Evolutionary conservation across 2,888 invertebrate genomes (phyloP).

Genomic region (Plutella xylostella): DNA sequence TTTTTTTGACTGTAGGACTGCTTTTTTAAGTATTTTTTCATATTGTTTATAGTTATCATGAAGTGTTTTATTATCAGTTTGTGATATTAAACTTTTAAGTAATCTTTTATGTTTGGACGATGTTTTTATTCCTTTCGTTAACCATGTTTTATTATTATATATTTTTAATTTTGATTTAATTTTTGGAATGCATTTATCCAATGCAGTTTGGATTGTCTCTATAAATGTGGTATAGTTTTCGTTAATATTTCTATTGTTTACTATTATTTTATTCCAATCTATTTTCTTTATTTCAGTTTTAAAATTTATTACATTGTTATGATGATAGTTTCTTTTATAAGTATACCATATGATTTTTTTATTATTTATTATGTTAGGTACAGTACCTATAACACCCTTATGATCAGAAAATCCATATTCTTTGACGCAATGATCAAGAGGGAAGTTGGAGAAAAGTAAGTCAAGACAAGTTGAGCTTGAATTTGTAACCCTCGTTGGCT

Average conservation of each 20-base stretch:
- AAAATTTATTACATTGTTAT: background rate
- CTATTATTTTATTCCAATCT: background rate
- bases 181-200: background rate
- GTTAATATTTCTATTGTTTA: background rate
- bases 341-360: conserved; percentile 30
- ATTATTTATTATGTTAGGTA: background rate
- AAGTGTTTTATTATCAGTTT: background rate
- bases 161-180: background rate
- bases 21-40: background rate
- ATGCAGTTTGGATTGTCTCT: background rate
- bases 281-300: background rate
- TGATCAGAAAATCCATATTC: conserved; percentile 16
- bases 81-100: background rate
- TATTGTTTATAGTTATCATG: background rate
- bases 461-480: background rate
- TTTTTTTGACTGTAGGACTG: background rate
- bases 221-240: background rate
- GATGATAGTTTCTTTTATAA: conserved; percentile 11
- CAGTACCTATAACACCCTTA: conserved; percentile 6
- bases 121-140: background rate
- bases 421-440: background rate
- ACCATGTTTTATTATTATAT: background rate
- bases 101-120: background rate
- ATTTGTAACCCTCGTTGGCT: background rate
- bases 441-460: background rate